phyloP scores from a whole-genome alignment of 2,888 invertebrate species.

The Branchellion lobata region DNA sequence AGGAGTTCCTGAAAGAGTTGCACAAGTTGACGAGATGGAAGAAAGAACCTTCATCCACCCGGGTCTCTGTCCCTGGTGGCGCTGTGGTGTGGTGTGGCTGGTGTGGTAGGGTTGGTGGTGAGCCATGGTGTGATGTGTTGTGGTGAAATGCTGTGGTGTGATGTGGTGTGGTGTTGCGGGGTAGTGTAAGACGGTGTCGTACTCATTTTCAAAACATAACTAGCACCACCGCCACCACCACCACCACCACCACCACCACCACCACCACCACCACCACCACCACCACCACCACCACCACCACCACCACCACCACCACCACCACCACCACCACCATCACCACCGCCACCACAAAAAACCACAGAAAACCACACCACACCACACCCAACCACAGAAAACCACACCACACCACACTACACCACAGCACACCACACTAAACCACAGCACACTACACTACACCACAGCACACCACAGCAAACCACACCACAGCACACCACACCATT shows the following conservation, averaged over 20 bases:
- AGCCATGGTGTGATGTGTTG: neutral
- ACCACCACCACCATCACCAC: too few relatives aligned
- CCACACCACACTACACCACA: neutral
- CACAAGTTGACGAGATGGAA: neutral
- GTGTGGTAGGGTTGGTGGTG: neutral
- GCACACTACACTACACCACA: neutral
- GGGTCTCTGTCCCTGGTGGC: neutral
- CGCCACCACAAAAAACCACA: neutral
- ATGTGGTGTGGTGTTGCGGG: too few relatives aligned
- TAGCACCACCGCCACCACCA: too few relatives aligned
- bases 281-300: too few relatives aligned
- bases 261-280: too few relatives aligned
- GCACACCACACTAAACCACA: slow-evolving; percentile 54
- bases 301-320: too few relatives aligned
- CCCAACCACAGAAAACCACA: neutral
- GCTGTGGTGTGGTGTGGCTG: neutral
- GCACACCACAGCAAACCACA: neutral
- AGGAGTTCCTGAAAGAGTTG: neutral
- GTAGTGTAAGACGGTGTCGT: too few relatives aligned
- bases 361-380: neutral
- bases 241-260: too few relatives aligned
- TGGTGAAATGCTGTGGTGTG: too few relatives aligned
- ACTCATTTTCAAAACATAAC: too few relatives aligned
- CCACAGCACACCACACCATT: slow-evolving; percentile 62
- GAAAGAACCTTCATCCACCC: neutral